Evolutionary conservation across 2,888 invertebrate species (phyloP).

Genomic region (Drosophila limbata): DNA sequence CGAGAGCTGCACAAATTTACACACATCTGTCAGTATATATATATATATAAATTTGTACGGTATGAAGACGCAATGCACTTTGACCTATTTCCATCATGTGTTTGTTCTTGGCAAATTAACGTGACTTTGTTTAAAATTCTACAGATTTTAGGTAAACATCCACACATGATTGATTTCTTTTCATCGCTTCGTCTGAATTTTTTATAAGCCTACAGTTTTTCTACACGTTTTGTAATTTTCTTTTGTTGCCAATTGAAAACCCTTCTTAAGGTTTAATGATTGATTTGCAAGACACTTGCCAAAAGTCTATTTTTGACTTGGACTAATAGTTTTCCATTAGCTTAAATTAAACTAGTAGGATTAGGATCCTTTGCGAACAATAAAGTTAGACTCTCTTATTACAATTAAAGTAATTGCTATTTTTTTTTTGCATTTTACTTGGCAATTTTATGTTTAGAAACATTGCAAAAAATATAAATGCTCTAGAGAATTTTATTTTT

Average conservation of each 20-base stretch:
- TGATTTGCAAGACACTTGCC: slow-evolving; percentile 28
- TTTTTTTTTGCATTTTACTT: neutral
- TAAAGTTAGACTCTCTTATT: neutral
- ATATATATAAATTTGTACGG: neutral
- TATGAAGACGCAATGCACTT: slow-evolving; percentile 4
- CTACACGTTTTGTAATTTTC: neutral
- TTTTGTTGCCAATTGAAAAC: neutral
- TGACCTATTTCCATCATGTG: slow-evolving; percentile 23
- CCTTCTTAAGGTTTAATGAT: slow-evolving; percentile 26
- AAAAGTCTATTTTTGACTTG: slow-evolving; percentile 11
- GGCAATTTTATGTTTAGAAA: neutral
- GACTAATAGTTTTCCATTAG: slow-evolving; percentile 12
- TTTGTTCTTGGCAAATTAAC: slow-evolving; percentile 12
- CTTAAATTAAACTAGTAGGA: slow-evolving; percentile 1
- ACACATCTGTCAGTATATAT: neutral
- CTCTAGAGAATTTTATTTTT: too few relatives aligned
- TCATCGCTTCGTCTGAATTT: slow-evolving; percentile 8
- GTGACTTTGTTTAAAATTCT: slow-evolving; percentile 8
- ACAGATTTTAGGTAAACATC: slow-evolving; percentile 18
- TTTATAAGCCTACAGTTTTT: slow-evolving; percentile 3
- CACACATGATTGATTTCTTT: slow-evolving; percentile 36
- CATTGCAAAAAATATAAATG: neutral
- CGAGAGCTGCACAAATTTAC: slow-evolving; percentile 11
- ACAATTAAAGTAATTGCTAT: neutral
- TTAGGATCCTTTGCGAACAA: too few relatives aligned